Evolutionary conservation across 2,888 invertebrate genomes (phyloP), one percentile per base, ranked within the genome.

Genomic region (Andrena praecox): DNA sequence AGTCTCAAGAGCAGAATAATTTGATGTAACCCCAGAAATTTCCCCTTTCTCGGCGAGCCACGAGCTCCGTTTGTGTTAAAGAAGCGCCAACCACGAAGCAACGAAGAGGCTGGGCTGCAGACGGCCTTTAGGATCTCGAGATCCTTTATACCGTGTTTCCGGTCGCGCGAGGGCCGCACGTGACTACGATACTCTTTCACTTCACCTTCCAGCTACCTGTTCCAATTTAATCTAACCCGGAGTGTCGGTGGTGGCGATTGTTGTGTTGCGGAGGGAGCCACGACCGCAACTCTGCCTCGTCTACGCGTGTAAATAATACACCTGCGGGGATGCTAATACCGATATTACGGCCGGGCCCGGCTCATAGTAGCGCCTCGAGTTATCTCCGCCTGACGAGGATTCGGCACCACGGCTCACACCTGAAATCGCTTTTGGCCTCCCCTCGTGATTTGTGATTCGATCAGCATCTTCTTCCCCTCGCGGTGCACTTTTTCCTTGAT

Each of bases 241-340:
- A 84, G 74, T 68, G 75, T 82, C 68, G 68, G 78, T 75, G 79
- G 72, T 85, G 78, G 80, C 79, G 89, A 90, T 89, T 88, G 86
- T 72, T 33, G 27, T 27, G 24, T 24, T 27, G 16, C 31, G 7
- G 59, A 10, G 31, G 24, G 66, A 50, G 29, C 48, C 48, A 69
- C 84, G 86, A 92, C 93, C 92, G 90, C 92, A 92, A 88, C 77
- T 77, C 48, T 71, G 79, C 70, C 82, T 86, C 80, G 75, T 91
- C 89, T 89, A 85, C 90, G 87, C 92, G 90, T 91, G 92, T 92
- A 92, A 93, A 92, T 92, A 92, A 91, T 87, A 91, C 89, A 91
- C 88, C 88, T 83, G 89, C 85, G 90, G 5, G 78, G 88, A 89
- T 89, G 84, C 88, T 89, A 91, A 90, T 91, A 85, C 71, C 85